A percentile compares a stretch with the other conserved stretches of the same genome.
Evolutionary conservation across 2,113 vertebrate genomes (phyloP).

Genomic region (Platichthys stellatus): DNA sequence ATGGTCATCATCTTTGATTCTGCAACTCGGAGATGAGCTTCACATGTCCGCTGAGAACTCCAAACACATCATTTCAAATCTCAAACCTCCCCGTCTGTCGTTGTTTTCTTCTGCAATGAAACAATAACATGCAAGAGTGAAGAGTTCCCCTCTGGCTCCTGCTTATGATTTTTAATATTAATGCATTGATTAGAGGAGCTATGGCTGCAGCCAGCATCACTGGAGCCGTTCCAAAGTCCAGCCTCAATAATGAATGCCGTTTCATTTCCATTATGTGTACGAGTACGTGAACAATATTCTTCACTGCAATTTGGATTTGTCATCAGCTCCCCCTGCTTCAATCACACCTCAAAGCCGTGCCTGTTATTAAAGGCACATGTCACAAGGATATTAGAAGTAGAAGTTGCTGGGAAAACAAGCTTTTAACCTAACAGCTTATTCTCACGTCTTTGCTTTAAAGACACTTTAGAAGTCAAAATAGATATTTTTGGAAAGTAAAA

Average conservation of each 20-base stretch:
- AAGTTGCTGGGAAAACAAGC: neutral
- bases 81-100: constrained; percentile 25
- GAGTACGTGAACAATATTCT: constrained; percentile 44
- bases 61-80: constrained; percentile 21
- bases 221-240: constrained; percentile 53
- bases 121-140: constrained; percentile 39
- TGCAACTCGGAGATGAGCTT: neutral
- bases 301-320: constrained; percentile 36
- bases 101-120: constrained; percentile 33
- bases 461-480: too few relatives aligned
- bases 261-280: constrained; percentile 49
- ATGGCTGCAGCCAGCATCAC: constrained; percentile 52
- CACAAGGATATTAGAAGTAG: neutral
- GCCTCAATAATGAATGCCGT: constrained; percentile 58
- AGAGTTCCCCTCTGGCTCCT: constrained; percentile 54
- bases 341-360: neutral
- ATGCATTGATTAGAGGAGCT: constrained; percentile 61
- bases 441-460: too few relatives aligned
- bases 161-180: constrained; percentile 71
- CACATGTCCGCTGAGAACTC: constrained; percentile 16
- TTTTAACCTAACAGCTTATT: too few relatives aligned
- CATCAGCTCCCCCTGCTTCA: constrained; percentile 3
- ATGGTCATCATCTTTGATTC: neutral
- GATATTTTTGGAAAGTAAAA: too few relatives aligned
- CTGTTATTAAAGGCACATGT: neutral